These are phyloP conservation scores for Aldabrachelys gigantea DNA, from an alignment of 2,113 vertebrate genomes.

Conservation along the genomic window DNA sequence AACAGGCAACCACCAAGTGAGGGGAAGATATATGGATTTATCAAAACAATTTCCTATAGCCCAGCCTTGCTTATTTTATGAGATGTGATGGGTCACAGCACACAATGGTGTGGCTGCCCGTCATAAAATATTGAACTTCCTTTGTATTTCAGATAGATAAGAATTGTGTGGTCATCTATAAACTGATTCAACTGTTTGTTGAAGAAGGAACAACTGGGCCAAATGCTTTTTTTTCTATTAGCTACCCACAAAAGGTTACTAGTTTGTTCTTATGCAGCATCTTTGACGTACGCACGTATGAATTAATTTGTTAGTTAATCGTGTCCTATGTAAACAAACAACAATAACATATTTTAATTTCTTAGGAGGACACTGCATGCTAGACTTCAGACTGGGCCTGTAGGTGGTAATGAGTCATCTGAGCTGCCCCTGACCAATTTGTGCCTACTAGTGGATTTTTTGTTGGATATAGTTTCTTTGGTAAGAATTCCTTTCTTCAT, in stretches of 20 bases:
- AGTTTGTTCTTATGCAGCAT: not conserved
- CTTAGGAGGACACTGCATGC: constrained; percentile 87
- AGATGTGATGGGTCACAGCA: not conserved
- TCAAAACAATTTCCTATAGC: not conserved
- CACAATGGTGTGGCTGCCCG: not conserved
- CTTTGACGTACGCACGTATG: not conserved
- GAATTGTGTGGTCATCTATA: not conserved
- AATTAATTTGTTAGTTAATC: not conserved
- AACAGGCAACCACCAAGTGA: not conserved
- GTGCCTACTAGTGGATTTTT: constrained; percentile 97
- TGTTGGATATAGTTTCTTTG: constrained; percentile 99
- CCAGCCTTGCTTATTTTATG: not conserved
- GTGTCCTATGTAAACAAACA: not conserved
- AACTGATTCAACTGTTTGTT: not conserved
- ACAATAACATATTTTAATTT: constrained; percentile 55
- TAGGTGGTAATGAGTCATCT: constrained; percentile 79
- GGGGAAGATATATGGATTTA: not conserved
- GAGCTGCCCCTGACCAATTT: constrained; percentile 92
- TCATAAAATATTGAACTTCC: not conserved
- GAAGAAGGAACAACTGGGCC: not conserved
- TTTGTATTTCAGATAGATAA: not conserved
- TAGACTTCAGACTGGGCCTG: constrained; percentile 78
- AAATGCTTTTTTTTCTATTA: not conserved
- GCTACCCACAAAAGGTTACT: not conserved
- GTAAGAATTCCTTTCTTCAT: constrained; percentile 79